A percentile compares a stretch with the other conserved stretches of the same genome.
Evolutionary conservation across 2,888 invertebrate species (phyloP).

Genomic region (Drosophila fungiperda): DNA sequence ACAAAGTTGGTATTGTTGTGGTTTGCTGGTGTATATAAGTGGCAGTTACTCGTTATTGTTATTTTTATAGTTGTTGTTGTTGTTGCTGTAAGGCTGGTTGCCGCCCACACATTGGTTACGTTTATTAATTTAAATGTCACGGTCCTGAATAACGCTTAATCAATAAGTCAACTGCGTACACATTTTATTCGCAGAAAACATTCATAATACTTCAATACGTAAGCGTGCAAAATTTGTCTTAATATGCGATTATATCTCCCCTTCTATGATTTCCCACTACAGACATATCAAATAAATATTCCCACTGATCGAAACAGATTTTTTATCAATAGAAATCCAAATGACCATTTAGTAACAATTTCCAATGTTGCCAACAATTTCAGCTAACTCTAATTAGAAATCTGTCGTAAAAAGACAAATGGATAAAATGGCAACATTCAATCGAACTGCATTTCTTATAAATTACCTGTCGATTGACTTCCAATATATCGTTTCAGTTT

Average conservation of each 20-base stretch:
- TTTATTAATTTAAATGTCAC: constrained; percentile 74
- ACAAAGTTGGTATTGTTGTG: constrained; percentile 61
- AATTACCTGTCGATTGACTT: not conserved
- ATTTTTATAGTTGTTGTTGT: constrained; percentile 19
- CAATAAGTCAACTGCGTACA: constrained; percentile 52
- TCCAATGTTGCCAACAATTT: not conserved
- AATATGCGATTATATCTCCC: not conserved
- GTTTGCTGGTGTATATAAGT: constrained; percentile 56
- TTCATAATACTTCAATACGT: not conserved
- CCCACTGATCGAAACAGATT: not conserved
- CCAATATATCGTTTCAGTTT: not conserved
- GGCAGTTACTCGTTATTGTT: constrained; percentile 42
- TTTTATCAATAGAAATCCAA: not conserved
- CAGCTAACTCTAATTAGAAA: not conserved
- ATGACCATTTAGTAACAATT: not conserved
- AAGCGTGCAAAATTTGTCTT: not conserved
- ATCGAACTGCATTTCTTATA: not conserved
- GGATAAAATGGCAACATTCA: not conserved
- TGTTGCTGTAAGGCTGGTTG: constrained; percentile 10
- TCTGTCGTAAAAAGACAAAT: not conserved
- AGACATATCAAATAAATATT: not conserved
- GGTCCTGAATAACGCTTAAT: constrained; percentile 74
- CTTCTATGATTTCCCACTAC: not conserved
- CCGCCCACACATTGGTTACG: constrained; percentile 32
- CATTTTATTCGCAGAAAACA: constrained; percentile 32